phyloP scores from a whole-genome alignment of 2,888 invertebrate genomes.

The Heliconius sara region DNA sequence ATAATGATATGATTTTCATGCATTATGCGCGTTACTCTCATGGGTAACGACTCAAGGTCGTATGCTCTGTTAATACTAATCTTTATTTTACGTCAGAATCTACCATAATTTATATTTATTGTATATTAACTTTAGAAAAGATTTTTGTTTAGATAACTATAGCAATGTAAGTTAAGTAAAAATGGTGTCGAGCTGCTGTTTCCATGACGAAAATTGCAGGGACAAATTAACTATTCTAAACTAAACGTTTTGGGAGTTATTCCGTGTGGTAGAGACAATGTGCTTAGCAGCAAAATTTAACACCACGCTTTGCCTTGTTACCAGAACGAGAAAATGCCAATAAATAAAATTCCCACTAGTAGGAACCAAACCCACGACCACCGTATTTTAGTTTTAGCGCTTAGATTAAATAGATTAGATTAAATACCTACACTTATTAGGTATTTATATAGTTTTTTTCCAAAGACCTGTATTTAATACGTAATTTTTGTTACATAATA shows the following conservation, averaged over 20 bases:
- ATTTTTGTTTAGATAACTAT: slow-evolving; percentile 1
- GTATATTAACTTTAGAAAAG: background rate
- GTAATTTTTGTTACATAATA: slow-evolving; percentile 23
- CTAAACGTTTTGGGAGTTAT: too few species aligned
- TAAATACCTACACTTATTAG: background rate
- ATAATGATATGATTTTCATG: slow-evolving; percentile 49
- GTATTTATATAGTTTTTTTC: background rate
- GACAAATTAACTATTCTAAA: too few species aligned
- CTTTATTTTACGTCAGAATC: slow-evolving; percentile 17
- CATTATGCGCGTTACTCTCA: slow-evolving; percentile 50
- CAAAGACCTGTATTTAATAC: slow-evolving; percentile 13
- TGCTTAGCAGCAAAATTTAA: background rate
- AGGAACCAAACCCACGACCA: background rate
- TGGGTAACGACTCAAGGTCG: slow-evolving; percentile 37
- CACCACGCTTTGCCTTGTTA: background rate
- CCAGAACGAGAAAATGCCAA: background rate
- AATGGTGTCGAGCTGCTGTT: background rate
- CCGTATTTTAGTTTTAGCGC: too few species aligned
- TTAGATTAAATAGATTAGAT: background rate
- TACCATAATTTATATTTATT: slow-evolving; percentile 7
- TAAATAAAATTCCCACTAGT: background rate
- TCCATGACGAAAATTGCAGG: background rate
- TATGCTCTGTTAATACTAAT: slow-evolving; percentile 29
- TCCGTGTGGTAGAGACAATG: background rate
- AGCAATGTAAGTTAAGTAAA: background rate